Evolutionary conservation across 2,113 vertebrate species (phyloP).

Genomic region (Apteryx mantelli): DNA sequence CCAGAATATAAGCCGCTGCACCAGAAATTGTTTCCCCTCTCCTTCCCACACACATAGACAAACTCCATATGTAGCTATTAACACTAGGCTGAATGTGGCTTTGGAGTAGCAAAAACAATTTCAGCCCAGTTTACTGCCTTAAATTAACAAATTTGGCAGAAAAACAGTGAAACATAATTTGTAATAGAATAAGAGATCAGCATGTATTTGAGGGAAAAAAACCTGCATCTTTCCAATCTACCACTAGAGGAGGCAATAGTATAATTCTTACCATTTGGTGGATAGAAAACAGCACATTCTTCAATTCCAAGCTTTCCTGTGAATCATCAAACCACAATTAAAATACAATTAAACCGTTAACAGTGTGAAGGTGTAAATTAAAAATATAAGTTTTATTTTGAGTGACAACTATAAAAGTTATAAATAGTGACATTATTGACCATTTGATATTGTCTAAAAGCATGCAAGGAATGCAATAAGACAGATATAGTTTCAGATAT

Average conservation of each 20-base stretch:
- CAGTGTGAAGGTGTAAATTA: background rate
- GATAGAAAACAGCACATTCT: slow-evolving; percentile 92
- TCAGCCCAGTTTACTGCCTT: background rate
- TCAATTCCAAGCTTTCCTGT: slow-evolving; percentile 88
- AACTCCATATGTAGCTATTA: background rate
- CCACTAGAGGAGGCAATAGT: slow-evolving; percentile 77
- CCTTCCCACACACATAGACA: background rate
- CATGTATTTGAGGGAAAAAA: background rate
- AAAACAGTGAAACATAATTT: background rate
- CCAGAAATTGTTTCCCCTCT: background rate
- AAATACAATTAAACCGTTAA: background rate
- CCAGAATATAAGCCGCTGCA: background rate
- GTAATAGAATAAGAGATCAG: background rate
- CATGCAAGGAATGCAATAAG: background rate
- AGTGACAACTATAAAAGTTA: background rate
- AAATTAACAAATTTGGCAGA: background rate
- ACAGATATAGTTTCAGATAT: background rate
- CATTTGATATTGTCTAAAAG: background rate
- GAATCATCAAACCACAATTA: slow-evolving; percentile 30
- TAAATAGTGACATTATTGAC: background rate
- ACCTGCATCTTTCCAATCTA: slow-evolving; percentile 38
- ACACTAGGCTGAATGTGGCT: background rate
- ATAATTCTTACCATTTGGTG: slow-evolving; percentile 91
- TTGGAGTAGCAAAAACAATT: background rate
- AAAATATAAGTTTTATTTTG: background rate